phyloP scores from a whole-genome alignment of 2,113 vertebrate genomes.

The Austrofundulus limnaeus region DNA sequence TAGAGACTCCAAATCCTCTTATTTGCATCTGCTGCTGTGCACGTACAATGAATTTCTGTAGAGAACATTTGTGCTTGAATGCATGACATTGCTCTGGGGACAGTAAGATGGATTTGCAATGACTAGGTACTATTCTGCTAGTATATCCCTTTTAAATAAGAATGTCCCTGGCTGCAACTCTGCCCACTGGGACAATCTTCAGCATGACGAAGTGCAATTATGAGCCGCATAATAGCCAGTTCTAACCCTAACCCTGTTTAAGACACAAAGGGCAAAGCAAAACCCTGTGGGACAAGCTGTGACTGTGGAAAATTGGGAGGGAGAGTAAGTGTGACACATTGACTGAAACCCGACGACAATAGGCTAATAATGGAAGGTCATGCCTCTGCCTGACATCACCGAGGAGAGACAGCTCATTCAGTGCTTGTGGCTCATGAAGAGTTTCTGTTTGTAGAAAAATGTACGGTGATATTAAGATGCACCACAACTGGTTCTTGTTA shows the following conservation, averaged over 20 bases:
- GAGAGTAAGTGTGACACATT: slow-evolving; percentile 67
- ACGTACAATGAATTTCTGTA: slow-evolving; percentile 46
- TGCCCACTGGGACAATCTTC: slow-evolving; percentile 68
- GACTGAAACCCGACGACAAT: slow-evolving; percentile 61
- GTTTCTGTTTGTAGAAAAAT: slow-evolving; percentile 29
- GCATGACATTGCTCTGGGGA: slow-evolving; percentile 61
- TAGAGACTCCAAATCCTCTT: slow-evolving; percentile 24
- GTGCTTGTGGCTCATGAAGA: slow-evolving; percentile 28
- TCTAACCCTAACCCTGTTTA: slow-evolving; percentile 70
- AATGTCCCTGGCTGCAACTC: slow-evolving; percentile 49
- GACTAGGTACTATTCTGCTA: slow-evolving; percentile 57
- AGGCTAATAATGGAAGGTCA: slow-evolving; percentile 70
- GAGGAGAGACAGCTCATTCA: slow-evolving; percentile 49
- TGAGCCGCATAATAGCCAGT: slow-evolving; percentile 70
- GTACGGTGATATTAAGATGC: slow-evolving; percentile 36
- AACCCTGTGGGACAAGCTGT: slow-evolving; percentile 54
- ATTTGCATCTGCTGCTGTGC: slow-evolving; percentile 41
- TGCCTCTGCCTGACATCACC: slow-evolving; percentile 53
- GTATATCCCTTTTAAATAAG: slow-evolving; percentile 61
- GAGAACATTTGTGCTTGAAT: slow-evolving; percentile 48
- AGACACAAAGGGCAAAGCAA: slow-evolving; percentile 64
- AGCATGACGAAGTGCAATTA: slow-evolving; percentile 76
- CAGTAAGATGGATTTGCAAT: slow-evolving; percentile 64
- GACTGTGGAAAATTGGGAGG: slow-evolving; percentile 65
- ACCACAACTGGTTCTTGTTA: slow-evolving; percentile 14